These are phyloP conservation scores for Nomada fabriciana DNA, from an alignment of 2,888 invertebrate genomes.

Conservation along the genomic window DNA sequence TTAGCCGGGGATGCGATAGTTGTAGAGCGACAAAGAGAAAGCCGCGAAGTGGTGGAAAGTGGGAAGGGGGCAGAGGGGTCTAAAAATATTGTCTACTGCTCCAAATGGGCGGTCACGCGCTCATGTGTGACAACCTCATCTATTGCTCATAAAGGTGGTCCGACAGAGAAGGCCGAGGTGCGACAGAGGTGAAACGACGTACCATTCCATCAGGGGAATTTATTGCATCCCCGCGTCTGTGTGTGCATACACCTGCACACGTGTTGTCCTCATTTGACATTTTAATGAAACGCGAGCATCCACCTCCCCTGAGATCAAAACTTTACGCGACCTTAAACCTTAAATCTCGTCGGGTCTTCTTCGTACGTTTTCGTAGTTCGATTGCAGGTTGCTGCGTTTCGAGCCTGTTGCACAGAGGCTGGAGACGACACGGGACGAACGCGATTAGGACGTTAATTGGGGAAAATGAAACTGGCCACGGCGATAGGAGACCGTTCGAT, in stretches of 20 bases:
- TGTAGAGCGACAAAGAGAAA: constrained; percentile 39
- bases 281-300: background rate
- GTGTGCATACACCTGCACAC: constrained; percentile 22
- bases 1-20: constrained; percentile 48
- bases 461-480: constrained; percentile 7
- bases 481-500: background rate
- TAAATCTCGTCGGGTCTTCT: no score
- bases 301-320: no score
- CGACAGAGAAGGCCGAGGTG: constrained; percentile 53
- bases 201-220: constrained; percentile 73
- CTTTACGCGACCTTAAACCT: no score
- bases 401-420: background rate
- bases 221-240: constrained; percentile 63
- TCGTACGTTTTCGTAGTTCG: background rate
- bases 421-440: background rate
- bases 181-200: constrained; percentile 31
- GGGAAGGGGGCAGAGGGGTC: constrained; percentile 59
- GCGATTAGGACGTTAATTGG: constrained; percentile 23
- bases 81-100: constrained; percentile 78
- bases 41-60: constrained; percentile 2
- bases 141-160: constrained; percentile 67
- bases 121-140: constrained; percentile 78
- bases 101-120: constrained; percentile 79
- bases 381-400: background rate
- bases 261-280: constrained; percentile 10